Conservation (phyloP, 1,140 invertebrate species). For the Lerema accius region DNA sequence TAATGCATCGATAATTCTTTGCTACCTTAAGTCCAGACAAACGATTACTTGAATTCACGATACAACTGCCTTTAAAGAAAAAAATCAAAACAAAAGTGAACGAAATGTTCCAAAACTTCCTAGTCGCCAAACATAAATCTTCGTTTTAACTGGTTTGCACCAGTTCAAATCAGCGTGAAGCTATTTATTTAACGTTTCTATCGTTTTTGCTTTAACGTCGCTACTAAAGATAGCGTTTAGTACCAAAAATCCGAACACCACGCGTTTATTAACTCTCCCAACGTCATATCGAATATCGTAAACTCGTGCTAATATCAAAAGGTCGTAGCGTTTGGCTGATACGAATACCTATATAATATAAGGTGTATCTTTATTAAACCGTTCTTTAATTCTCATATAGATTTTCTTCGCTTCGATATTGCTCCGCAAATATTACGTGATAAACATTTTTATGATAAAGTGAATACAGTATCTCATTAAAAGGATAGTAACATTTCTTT, state of each 20-base stretch:
- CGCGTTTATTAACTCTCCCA: neutral
- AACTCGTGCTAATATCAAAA: conserved; percentile 13
- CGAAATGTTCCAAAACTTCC: neutral
- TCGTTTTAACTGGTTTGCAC: neutral
- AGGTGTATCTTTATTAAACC: neutral
- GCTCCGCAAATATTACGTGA: no score
- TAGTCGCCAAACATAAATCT: neutral
- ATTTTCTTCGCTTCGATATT: neutral
- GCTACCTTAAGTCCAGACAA: no score
- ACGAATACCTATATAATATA: neutral
- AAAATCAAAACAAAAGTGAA: no score
- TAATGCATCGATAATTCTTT: no score
- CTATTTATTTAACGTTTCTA: conserved; percentile 2
- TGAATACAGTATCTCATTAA: no score
- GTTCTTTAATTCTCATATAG: neutral
- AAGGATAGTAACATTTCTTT: no score
- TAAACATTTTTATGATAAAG: no score
- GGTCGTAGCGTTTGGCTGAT: conserved; percentile 7
- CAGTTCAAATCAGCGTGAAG: neutral
- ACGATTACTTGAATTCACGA: no score
- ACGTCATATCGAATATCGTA: conserved; percentile 21
- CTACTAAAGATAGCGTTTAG: conserved; percentile 4
- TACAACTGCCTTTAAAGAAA: no score
- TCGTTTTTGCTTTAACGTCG: conserved; percentile 5
- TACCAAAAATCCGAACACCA: neutral